A percentile compares a stretch with the other conserved stretches of the same genome.
Evolutionary conservation across 2,888 invertebrate genomes (phyloP).

Genomic region (Drosophila nr. perissopoda): DNA sequence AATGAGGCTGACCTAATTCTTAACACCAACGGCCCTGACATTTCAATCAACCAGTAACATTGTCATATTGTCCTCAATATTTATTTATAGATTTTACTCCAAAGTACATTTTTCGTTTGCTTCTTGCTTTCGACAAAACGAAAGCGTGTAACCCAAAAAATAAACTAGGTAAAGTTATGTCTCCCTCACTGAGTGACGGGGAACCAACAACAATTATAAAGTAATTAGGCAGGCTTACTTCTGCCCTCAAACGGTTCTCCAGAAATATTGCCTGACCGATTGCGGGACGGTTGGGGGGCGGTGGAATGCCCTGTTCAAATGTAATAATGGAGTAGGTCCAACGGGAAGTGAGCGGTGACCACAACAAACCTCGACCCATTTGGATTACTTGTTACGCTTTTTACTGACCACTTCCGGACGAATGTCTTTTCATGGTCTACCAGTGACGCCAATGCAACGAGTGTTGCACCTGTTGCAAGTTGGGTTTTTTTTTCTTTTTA

Average conservation of each 20-base stretch:
- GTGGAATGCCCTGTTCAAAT: background rate
- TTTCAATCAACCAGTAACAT: slow-evolving; percentile 61
- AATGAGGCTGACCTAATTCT: slow-evolving; percentile 61
- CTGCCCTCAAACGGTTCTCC: slow-evolving; percentile 12
- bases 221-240: slow-evolving; percentile 54
- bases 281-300: background rate
- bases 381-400: slow-evolving; percentile 46
- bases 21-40: slow-evolving; percentile 62
- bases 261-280: slow-evolving; percentile 43
- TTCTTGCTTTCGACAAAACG: slow-evolving; percentile 40
- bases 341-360: slow-evolving; percentile 22
- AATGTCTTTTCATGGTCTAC: slow-evolving; percentile 17
- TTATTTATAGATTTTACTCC: slow-evolving; percentile 47
- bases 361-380: slow-evolving; percentile 56
- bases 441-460: slow-evolving; percentile 5
- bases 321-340: slow-evolving; percentile 9
- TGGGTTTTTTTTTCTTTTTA: background rate
- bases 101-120: slow-evolving; percentile 23
- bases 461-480: slow-evolving; percentile 47
- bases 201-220: slow-evolving; percentile 60
- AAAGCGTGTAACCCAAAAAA: slow-evolving; percentile 50
- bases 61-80: slow-evolving; percentile 13
- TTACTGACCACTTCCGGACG: slow-evolving; percentile 38
- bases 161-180: slow-evolving; percentile 31
- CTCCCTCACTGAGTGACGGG: slow-evolving; percentile 7